Conservation (phyloP, 1,140 invertebrate genomes). For the Brevipalpus yothersi region DNA sequence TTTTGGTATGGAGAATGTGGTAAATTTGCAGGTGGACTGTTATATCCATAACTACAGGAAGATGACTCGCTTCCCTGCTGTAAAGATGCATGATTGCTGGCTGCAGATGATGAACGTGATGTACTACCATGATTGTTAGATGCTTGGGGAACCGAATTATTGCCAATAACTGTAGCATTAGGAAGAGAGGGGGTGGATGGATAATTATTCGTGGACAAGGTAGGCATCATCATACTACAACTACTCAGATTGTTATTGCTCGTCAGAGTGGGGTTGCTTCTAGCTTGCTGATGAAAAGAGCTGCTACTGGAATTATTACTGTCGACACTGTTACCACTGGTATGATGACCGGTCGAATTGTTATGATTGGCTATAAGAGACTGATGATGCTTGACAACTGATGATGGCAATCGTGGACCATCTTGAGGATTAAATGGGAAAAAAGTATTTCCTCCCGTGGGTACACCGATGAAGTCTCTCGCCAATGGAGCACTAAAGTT, state of each 20-base stretch:
- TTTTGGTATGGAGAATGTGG: constrained; percentile 4
- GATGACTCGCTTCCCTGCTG: constrained; percentile 1
- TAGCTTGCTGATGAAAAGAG: too few species aligned
- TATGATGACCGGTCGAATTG: background rate
- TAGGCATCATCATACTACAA: background rate
- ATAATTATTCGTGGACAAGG: background rate
- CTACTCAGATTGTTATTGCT: background rate
- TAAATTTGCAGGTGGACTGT: constrained; percentile 1
- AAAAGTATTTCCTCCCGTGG: too few species aligned
- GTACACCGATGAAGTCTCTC: background rate
- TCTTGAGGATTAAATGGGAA: too few species aligned
- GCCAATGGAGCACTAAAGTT: background rate
- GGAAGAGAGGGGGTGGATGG: background rate
- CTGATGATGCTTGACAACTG: background rate
- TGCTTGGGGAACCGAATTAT: background rate
- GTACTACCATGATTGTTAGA: background rate
- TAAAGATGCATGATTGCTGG: constrained; percentile 2
- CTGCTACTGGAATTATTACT: too few species aligned
- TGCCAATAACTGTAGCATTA: background rate
- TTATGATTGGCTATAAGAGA: background rate
- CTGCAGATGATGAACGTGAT: constrained; percentile 7
- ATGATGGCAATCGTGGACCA: too few species aligned
- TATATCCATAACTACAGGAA: constrained; percentile 7
- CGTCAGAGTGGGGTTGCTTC: background rate
- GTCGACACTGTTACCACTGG: background rate